A percentile compares a stretch with the other conserved stretches of the same genome.
These are phyloP conservation scores for Trichomalopsis sarcophagae DNA, from an alignment of 1,140 invertebrate genomes.

Conservation along the genomic window DNA sequence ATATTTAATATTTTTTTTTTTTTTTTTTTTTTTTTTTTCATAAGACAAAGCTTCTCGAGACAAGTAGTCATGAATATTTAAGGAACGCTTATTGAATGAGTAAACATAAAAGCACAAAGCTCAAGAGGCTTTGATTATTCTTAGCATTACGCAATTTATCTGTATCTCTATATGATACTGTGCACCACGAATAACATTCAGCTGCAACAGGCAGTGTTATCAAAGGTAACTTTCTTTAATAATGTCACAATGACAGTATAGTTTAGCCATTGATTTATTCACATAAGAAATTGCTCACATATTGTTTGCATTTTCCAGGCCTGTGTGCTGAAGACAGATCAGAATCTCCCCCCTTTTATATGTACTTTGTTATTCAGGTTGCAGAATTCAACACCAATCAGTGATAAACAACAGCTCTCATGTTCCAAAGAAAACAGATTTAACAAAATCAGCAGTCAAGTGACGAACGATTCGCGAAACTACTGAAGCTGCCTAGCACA, in stretches of 20 bases:
- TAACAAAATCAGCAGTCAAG: neutral
- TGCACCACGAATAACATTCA: slow-evolving; percentile 18
- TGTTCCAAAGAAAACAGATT: neutral
- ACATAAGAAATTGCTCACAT: neutral
- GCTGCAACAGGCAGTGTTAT: neutral
- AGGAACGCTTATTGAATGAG: neutral
- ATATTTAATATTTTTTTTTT: neutral
- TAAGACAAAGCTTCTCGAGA: neutral
- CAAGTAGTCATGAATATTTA: neutral
- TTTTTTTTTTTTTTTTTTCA: too few relatives aligned
- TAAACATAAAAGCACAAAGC: slow-evolving; percentile 30
- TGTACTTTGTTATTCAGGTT: neutral
- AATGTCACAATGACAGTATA: neutral
- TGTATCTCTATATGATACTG: slow-evolving; percentile 23
- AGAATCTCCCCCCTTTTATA: neutral
- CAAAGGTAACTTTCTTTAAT: neutral
- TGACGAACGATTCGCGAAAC: neutral
- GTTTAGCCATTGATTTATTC: neutral
- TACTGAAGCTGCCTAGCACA: neutral
- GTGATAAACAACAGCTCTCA: neutral
- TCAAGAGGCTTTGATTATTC: slow-evolving; percentile 28
- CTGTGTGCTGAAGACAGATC: too few relatives aligned
- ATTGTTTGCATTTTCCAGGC: neutral
- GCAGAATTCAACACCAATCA: neutral
- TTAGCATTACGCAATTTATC: slow-evolving; percentile 41